These are phyloP conservation scores for Hypocryptadius cinnamomeus DNA, from an alignment of 2,113 vertebrate species.

Conservation along the genomic window DNA sequence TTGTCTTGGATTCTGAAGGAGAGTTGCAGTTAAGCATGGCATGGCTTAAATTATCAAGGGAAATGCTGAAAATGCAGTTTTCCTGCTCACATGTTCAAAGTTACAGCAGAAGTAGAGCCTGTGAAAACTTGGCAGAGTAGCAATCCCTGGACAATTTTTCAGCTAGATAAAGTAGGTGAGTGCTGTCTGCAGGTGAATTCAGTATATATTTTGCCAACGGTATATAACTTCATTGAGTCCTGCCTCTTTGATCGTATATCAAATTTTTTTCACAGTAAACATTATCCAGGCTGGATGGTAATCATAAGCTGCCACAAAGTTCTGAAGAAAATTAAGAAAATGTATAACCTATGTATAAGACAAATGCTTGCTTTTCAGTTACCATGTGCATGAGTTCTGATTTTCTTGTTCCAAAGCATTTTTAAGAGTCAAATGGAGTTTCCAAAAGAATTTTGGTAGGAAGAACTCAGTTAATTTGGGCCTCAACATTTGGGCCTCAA, in stretches of 20 bases:
- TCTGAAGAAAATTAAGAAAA: neutral
- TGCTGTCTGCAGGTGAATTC: neutral
- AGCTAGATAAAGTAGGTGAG: neutral
- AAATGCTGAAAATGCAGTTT: neutral
- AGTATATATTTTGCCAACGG: neutral
- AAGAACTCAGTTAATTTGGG: neutral
- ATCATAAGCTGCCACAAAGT: neutral
- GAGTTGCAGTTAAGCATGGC: neutral
- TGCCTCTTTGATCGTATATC: neutral
- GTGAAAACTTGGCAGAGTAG: neutral
- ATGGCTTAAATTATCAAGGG: neutral
- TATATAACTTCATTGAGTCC: neutral
- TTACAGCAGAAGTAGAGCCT: neutral
- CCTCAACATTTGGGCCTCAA: neutral
- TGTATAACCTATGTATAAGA: neutral
- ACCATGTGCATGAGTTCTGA: neutral
- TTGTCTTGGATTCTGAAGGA: neutral
- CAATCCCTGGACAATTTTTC: neutral
- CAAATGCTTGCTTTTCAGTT: neutral
- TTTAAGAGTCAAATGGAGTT: neutral
- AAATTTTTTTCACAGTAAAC: neutral
- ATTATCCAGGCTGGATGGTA: neutral
- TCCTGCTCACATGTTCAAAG: neutral
- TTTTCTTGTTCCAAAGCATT: neutral
- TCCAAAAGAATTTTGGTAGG: neutral